These are phyloP conservation scores for Macaca nemestrina DNA, from an alignment of 2,113 vertebrate species.

Conservation along the genomic window DNA sequence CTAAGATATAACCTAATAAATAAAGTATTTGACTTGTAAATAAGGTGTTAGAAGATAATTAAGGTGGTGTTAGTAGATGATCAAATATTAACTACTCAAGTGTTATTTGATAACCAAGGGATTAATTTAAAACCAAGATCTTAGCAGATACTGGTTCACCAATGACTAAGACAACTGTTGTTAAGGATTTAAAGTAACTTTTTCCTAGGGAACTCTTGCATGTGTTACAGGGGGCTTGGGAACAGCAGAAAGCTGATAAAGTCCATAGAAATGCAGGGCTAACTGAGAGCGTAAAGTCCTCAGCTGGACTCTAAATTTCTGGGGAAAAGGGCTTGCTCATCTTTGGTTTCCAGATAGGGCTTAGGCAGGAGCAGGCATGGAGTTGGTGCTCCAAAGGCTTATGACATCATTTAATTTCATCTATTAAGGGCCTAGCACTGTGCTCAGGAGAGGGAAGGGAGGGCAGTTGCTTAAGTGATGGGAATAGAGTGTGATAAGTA, in stretches of 20 bases:
- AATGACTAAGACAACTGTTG: not conserved
- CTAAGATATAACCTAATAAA: slow-evolving; percentile 28
- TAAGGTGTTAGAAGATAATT: slow-evolving; percentile 39
- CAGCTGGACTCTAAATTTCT: not conserved
- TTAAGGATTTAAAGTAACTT: slow-evolving; percentile 38
- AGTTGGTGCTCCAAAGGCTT: slow-evolving; percentile 9
- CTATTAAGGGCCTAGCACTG: not conserved
- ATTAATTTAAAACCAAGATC: slow-evolving; percentile 51
- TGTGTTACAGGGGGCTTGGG: not conserved
- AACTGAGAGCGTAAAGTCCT: not conserved
- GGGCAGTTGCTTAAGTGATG: not conserved
- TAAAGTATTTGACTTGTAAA: slow-evolving; percentile 8
- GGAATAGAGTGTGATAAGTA: not conserved
- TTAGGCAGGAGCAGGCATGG: not conserved
- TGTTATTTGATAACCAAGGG: slow-evolving; percentile 44
- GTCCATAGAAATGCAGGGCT: not conserved
- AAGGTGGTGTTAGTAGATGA: not conserved
- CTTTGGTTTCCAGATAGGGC: slow-evolving; percentile 7
- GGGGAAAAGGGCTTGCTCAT: not conserved
- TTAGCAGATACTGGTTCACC: slow-evolving; percentile 56
- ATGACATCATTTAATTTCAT: not conserved
- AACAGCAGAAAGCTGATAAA: not conserved
- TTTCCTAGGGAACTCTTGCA: not conserved
- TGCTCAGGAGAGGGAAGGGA: not conserved
- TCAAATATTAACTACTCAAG: slow-evolving; percentile 44